These are phyloP conservation scores for Cosmia trapezina DNA, from an alignment of 2,888 invertebrate genomes.

Conservation along the genomic window DNA sequence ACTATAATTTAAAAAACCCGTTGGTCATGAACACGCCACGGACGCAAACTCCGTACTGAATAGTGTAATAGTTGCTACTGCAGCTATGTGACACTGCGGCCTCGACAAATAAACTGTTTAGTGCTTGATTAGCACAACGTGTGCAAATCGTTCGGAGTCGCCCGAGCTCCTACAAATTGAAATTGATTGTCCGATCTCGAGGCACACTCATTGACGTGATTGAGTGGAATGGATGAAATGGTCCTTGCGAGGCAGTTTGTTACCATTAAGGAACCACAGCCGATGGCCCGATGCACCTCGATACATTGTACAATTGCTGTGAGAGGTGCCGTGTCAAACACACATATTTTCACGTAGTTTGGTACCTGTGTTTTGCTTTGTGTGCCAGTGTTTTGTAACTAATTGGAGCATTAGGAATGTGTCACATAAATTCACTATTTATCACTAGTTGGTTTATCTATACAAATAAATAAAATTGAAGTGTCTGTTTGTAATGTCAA, in stretches of 20 bases:
- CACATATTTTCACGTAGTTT: constrained; percentile 60
- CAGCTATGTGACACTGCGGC: constrained; percentile 77
- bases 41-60: constrained; percentile 74
- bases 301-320: constrained; percentile 59
- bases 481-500: too few species aligned
- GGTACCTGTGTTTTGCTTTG: constrained; percentile 43
- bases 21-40: constrained; percentile 67
- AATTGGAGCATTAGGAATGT: constrained; percentile 33
- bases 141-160: constrained; percentile 82
- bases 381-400: constrained; percentile 42
- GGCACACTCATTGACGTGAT: constrained; percentile 85
- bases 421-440: constrained; percentile 13
- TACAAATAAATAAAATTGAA: too few species aligned
- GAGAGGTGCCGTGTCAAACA: constrained; percentile 44
- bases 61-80: background rate
- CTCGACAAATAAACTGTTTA: constrained; percentile 84
- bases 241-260: constrained; percentile 80
- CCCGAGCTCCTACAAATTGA: constrained; percentile 77
- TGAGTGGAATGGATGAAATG: constrained; percentile 84
- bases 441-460: too few species aligned
- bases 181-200: constrained; percentile 83
- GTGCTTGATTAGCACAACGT: constrained; percentile 89
- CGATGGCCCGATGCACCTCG: constrained; percentile 55
- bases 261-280: constrained; percentile 70
- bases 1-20: constrained; percentile 41